Base-by-base conservation (phyloP, 2,113 vertebrate genomes). In the Daphoenositta chrysoptera region DNA sequence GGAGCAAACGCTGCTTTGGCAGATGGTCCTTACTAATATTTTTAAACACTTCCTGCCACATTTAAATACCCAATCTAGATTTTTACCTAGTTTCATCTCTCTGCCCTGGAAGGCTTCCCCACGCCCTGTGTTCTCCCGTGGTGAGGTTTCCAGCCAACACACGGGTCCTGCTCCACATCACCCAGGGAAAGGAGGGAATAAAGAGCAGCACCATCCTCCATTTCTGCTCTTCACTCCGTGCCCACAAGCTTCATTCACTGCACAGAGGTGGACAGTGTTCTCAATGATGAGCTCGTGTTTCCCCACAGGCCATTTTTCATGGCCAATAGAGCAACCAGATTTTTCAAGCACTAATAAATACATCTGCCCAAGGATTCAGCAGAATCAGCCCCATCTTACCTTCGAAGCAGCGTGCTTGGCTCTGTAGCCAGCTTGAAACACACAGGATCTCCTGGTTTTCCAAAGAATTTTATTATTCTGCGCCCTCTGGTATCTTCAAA, bases 81-180 rank as follows among this genome's bases (percentile, higher is more conserved):
- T 66, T 65, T 63, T 4, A 10, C 12, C 28, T 35, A 1, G 8
- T 54, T 66, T 66, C 28, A 11, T 23, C 15, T 61, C 42, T n/a
- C 9, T 4, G 0, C 28, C 9, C 39, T 56, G 21, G 35, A 31
- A 91, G 35, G 47, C 17, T 64, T 60, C 24, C 47, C 21, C 39
- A 7, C 1, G 6, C 45, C 11, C 44, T n/a, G 5, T 6, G 2
- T 9, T 54, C 3, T 44, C 27, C 48, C 54, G 8, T 0, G 1
- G 60, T 0, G 0, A 58, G 23, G 20, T 30, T 58, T 54, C 53
- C 54, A 39, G 3, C 22, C 66, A 51, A 1, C 44, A 39, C 20
- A 1, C 1, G 33, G 7, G 4, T 51, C 50, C 64, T 63, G 66
- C 20, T 18, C 17, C 54, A 4, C n/a, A 2, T 14, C 2, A 1